Base-by-base conservation (phyloP, 2,888 invertebrate genomes). In the Nomada ferruginata region DNA sequence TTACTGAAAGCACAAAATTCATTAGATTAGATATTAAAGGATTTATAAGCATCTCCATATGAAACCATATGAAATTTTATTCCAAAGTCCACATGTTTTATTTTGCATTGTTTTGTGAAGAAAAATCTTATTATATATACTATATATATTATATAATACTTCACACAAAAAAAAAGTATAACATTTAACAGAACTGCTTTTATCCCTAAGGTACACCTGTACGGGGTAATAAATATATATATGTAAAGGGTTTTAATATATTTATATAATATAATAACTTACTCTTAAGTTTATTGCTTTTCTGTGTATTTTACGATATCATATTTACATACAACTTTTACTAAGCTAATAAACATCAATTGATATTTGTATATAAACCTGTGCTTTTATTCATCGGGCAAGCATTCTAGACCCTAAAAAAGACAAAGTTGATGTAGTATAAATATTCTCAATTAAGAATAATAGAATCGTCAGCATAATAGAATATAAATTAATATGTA, bases 341-440 rank as follows among this genome's bases (percentile, higher is more conserved):
- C 26, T 79, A 66, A 44, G 11, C 11, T 42, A 59, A 63, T 42
- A 63, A 29, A 9, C 1, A 7, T 36, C 18, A 20, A 2, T 47
- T 55, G 23, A 36, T 52, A 36, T 0, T 47, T 23, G 1, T 10
- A 44, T 3, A 11, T 20, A 26, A 20, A 20, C 20, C 2, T 66
- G 18, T 13, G 10, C 11, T 3, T 50, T 44, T 69, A 80, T 20
- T 42, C 29, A 60, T 88, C 83, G 50, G 87, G 88, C 55, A 88
- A 61, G 29, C 26, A 53, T 20, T 84, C 83, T 69, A 88, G 55
- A 60, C 79, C 80, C 87, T 87, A 59, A 9, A 80, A 83, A 61
- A 73, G 5, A 42, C 7, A 57, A 75, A 9, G 47, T 47, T 29
- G 47, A 11, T 20, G 23, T 42, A 5, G 69, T 23, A 20, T 29